phyloP scores from a whole-genome alignment of 1,140 invertebrate species.

The Drosophila nikananu region DNA sequence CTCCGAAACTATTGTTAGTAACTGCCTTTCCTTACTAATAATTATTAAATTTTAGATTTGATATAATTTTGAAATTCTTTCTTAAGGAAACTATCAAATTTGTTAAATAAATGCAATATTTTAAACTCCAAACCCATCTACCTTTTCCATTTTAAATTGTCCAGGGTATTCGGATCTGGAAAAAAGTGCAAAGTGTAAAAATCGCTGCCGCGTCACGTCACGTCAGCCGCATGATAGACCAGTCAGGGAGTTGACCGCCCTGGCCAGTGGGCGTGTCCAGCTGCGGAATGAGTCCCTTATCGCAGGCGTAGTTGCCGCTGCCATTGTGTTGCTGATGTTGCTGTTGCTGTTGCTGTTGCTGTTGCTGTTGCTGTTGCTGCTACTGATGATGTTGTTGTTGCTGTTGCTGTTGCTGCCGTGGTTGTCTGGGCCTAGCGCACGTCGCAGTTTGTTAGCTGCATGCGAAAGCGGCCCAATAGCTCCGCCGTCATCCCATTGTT shows the following conservation, averaged over 20 bases:
- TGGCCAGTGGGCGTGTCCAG: conserved; percentile 44
- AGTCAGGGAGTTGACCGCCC: conserved; percentile 51
- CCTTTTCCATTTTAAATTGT: conserved; percentile 15
- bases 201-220: conserved; percentile 73
- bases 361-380: conserved; percentile 27
- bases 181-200: conserved; percentile 79
- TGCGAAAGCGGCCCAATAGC: conserved; percentile 47
- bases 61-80: neutral
- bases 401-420: conserved; percentile 20
- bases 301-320: conserved; percentile 42
- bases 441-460: conserved; percentile 73
- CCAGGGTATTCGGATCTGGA: conserved; percentile 26
- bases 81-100: too few species aligned
- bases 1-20: neutral
- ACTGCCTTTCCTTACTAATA: neutral
- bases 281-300: conserved; percentile 60
- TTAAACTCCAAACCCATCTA: neutral
- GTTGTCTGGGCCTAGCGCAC: conserved; percentile 59
- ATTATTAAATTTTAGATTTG: neutral
- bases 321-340: conserved; percentile 38
- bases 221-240: conserved; percentile 75
- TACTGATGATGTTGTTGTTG: conserved; percentile 5
- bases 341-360: conserved; percentile 7
- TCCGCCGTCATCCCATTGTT: conserved; percentile 60
- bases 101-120: too few species aligned